Percentiles rank a stretch among this genome's conserved stretches.
phyloP scores from a whole-genome alignment of 2,113 vertebrate species.

The Mus pahari region DNA sequence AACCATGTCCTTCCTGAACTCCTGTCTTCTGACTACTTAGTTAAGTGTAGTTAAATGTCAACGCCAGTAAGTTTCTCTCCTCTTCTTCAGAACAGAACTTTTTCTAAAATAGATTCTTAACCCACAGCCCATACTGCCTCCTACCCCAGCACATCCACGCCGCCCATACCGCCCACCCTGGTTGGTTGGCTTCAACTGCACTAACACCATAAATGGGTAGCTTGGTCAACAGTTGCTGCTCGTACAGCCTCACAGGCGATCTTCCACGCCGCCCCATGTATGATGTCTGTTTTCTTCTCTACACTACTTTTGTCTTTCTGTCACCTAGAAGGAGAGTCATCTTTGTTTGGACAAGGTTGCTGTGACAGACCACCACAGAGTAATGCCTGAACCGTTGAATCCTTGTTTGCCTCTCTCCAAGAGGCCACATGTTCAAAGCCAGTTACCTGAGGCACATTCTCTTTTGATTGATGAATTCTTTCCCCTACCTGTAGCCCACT shows the following conservation, averaged over 20 bases:
- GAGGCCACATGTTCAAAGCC: neutral
- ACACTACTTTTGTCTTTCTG: neutral
- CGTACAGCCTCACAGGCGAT: neutral
- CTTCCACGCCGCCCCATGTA: neutral
- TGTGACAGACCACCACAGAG: neutral
- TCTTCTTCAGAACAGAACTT: neutral
- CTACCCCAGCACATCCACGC: neutral
- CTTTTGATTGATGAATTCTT: neutral
- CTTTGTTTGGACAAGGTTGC: neutral
- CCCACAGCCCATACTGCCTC: neutral
- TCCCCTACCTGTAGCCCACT: neutral
- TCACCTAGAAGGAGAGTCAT: neutral
- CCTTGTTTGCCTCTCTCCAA: neutral
- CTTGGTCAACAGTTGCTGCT: neutral
- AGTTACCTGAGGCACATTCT: neutral
- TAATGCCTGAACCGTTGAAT: neutral
- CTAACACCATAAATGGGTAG: neutral
- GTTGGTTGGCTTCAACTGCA: neutral
- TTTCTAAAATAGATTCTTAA: neutral
- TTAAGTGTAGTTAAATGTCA: neutral
- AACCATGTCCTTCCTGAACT: conserved; percentile 37
- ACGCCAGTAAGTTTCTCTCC: neutral
- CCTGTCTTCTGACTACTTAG: conserved; percentile 5
- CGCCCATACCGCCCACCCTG: neutral
- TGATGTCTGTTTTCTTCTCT: neutral